Conservation (phyloP, 1,140 invertebrate genomes). For the Steinernema khuongi region DNA sequence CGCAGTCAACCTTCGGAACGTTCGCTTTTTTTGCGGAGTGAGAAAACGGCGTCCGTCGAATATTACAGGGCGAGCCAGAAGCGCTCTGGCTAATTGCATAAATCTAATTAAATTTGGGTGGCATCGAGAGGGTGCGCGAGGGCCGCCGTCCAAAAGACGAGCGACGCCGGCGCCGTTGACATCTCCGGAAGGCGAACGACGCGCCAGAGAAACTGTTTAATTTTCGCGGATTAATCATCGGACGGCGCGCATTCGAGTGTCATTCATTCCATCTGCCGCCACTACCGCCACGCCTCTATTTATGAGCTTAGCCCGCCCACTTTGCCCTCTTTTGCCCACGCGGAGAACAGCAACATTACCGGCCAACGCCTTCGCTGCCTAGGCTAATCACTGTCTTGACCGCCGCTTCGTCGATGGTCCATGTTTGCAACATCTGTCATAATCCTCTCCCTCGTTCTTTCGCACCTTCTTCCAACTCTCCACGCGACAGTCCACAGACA, state of each 20-base stretch:
- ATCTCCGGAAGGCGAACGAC: not conserved
- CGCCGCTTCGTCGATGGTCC: constrained; percentile 15
- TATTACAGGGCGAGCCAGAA: constrained; percentile 4
- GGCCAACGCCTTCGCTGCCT: not conserved
- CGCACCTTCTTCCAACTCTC: not conserved
- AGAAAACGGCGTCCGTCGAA: not conserved
- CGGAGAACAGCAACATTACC: constrained; percentile 14
- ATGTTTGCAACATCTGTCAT: constrained; percentile 10
- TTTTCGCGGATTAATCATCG: constrained; percentile 14
- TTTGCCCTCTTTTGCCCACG: constrained; percentile 9
- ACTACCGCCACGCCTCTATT: constrained; percentile 3
- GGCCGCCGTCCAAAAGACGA: not conserved
- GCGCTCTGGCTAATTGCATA: constrained; percentile 6
- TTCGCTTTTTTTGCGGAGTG: not conserved
- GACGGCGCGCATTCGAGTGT: constrained; percentile 12
- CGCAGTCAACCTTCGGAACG: not conserved
- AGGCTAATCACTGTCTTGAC: constrained; percentile 10
- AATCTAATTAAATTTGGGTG: constrained; percentile 12
- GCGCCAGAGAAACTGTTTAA: constrained; percentile 5
- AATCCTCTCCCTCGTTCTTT: not conserved
- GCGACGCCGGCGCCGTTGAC: not conserved
- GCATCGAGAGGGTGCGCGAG: constrained; percentile 4
- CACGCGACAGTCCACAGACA: not conserved
- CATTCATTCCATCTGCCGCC: constrained; percentile 14
- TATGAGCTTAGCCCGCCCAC: not conserved